These are phyloP conservation scores for Columba janthina DNA, from an alignment of 2,113 vertebrate species.

Conservation along the genomic window DNA sequence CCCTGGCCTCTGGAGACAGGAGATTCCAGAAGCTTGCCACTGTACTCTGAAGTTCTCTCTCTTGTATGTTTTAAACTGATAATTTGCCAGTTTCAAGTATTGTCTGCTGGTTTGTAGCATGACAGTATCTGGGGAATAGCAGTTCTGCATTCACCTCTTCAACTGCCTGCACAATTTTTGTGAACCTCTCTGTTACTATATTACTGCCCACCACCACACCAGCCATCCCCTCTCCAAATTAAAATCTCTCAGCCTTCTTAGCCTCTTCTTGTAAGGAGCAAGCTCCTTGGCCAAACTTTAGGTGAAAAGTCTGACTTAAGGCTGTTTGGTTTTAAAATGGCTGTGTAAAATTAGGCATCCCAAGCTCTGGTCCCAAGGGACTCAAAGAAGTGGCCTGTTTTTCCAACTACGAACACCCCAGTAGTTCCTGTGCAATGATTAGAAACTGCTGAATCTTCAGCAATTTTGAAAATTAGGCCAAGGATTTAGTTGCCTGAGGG, in stretches of 20 bases:
- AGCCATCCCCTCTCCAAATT: neutral
- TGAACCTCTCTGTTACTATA: neutral
- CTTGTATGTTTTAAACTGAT: neutral
- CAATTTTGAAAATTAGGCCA: constrained; percentile 43
- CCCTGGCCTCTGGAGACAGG: neutral
- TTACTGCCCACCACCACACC: rapidly evolving
- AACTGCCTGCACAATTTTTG: rapidly evolving
- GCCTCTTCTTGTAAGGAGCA: neutral
- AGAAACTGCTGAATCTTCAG: constrained; percentile 47
- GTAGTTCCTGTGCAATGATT: constrained; percentile 6
- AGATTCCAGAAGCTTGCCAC: neutral
- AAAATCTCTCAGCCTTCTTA: neutral
- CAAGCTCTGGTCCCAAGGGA: neutral
- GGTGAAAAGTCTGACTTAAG: neutral
- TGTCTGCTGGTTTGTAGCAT: neutral
- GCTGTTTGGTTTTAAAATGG: neutral
- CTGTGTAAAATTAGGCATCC: constrained; percentile 10
- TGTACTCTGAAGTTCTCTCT: neutral
- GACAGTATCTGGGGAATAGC: rapidly evolving
- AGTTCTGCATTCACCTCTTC: neutral
- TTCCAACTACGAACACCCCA: neutral
- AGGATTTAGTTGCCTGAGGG: constrained; percentile 12
- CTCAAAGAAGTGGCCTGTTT: neutral
- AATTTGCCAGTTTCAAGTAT: neutral
- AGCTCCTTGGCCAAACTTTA: neutral